Percentiles rank a stretch among this genome's conserved stretches.
phyloP scores from a whole-genome alignment of 37 sponge, comb jelly and placozoan species.

The Sycon ciliatum region DNA sequence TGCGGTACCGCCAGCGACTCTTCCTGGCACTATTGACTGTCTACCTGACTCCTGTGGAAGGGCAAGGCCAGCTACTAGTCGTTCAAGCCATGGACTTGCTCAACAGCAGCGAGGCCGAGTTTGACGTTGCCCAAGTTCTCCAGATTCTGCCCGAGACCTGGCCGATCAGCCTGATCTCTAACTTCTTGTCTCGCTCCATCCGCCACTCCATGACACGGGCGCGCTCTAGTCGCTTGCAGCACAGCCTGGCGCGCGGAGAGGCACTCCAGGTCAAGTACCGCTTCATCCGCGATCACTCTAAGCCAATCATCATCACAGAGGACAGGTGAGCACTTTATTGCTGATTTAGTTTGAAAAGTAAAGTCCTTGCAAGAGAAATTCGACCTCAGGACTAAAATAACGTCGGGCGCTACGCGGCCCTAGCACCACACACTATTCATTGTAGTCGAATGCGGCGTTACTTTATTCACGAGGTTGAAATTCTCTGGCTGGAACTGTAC shows the following conservation, averaged over 20 bases:
- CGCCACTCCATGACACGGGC: slow-evolving; percentile 34
- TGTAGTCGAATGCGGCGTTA: too few relatives aligned
- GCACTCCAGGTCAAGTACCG: slow-evolving; percentile 47
- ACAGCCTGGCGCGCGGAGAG: slow-evolving; percentile 54
- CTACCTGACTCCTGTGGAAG: slow-evolving; percentile 49
- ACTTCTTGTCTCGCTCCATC: slow-evolving; percentile 52
- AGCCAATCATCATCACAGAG: slow-evolving; percentile 50
- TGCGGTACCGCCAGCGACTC: slow-evolving; percentile 43
- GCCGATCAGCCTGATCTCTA: slow-evolving; percentile 48
- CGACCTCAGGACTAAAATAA: too few relatives aligned
- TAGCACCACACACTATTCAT: too few relatives aligned
- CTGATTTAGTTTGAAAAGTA: too few relatives aligned
- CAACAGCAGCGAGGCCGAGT: slow-evolving; percentile 56
- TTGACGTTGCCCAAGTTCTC: slow-evolving; percentile 63
- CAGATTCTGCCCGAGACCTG: slow-evolving; percentile 60
- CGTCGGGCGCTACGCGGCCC: too few relatives aligned
- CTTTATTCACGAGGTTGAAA: too few relatives aligned
- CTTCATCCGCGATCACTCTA: slow-evolving; percentile 38
- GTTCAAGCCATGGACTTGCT: slow-evolving; percentile 55
- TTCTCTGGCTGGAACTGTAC: too few relatives aligned
- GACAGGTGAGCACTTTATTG: slow-evolving; percentile 28
- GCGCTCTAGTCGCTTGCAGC: slow-evolving; percentile 50
- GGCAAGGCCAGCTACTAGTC: slow-evolving; percentile 34
- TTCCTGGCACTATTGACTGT: slow-evolving; percentile 50
- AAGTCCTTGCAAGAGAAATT: too few relatives aligned